A percentile compares a stretch with the other conserved stretches of the same genome.
phyloP scores from a whole-genome alignment of 2,888 invertebrate species.

The Zhuqinia jingwanae region DNA sequence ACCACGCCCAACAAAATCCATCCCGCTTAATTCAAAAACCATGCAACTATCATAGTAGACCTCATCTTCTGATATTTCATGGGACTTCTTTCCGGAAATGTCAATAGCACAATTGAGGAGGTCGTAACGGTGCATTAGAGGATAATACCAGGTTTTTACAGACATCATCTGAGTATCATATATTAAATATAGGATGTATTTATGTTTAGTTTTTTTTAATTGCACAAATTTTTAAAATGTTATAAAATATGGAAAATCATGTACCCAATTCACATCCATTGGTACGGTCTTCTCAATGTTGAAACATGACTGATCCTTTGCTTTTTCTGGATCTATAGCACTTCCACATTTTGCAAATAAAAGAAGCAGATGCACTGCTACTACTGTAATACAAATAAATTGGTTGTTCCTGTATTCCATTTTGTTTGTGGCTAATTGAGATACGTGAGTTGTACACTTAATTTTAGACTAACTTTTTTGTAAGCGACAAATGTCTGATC shows the following conservation, averaged over 20 bases:
- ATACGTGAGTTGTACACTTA: no score
- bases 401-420: no score
- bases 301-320: constrained; percentile 37
- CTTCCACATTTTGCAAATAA: neutral
- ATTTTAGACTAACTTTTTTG: no score
- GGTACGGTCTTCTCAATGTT: neutral
- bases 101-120: constrained; percentile 17
- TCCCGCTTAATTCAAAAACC: constrained; percentile 1
- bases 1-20: constrained; percentile 4
- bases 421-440: no score
- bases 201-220: neutral
- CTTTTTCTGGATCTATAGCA: neutral
- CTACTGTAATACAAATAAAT: no score
- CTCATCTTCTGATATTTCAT: neutral
- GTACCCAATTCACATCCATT: constrained; percentile 37
- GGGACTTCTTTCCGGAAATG: neutral
- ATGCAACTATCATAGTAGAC: constrained; percentile 36
- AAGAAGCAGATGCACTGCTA: neutral
- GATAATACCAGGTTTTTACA: constrained; percentile 14
- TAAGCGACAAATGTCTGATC: no score
- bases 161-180: neutral
- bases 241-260: neutral
- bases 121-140: constrained; percentile 10
- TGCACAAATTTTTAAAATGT: neutral
- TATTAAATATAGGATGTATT: no score